phyloP scores from a whole-genome alignment of 1,140 invertebrate species.

The Cyphomyrmex costatus region DNA sequence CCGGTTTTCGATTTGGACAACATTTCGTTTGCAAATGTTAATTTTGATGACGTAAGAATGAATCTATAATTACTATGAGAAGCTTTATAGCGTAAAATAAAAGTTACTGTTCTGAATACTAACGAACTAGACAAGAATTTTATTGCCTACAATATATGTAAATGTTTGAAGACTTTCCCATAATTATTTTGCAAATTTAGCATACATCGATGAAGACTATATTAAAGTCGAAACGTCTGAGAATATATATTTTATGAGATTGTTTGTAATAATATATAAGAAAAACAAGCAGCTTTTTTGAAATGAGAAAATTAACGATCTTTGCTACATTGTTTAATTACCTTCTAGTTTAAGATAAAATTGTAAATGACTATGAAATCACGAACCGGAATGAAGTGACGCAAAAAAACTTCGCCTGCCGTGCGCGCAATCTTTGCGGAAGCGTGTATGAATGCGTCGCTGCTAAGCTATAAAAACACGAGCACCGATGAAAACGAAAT shows the following conservation, averaged over 20 bases:
- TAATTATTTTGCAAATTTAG: slow-evolving; percentile 1
- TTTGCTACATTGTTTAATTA: neutral
- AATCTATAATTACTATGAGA: slow-evolving; percentile 21
- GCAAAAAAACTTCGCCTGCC: neutral
- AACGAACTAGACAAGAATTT: neutral
- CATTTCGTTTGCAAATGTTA: slow-evolving; percentile 16
- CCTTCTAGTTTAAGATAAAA: neutral
- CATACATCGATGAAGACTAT: too few relatives aligned
- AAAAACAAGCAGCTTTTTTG: neutral
- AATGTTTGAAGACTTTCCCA: slow-evolving; percentile 3
- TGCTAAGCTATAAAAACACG: slow-evolving; percentile 52
- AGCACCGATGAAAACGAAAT: slow-evolving; percentile 51
- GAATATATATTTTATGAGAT: too few relatives aligned
- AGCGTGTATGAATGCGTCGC: slow-evolving; percentile 39
- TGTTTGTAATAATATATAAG: neutral
- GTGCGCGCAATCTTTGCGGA: neutral
- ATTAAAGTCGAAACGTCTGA: too few relatives aligned
- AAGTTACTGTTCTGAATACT: neutral
- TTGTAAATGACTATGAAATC: neutral
- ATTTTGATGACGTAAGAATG: slow-evolving; percentile 23
- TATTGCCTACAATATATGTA: slow-evolving; percentile 6
- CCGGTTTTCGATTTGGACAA: neutral
- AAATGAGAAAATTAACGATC: neutral
- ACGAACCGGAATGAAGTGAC: neutral
- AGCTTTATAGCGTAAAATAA: neutral